A percentile compares a stretch with the other conserved stretches of the same genome.
These are phyloP conservation scores for Chrysotoxum bicinctum DNA, from an alignment of 2,888 invertebrate genomes.

Conservation along the genomic window DNA sequence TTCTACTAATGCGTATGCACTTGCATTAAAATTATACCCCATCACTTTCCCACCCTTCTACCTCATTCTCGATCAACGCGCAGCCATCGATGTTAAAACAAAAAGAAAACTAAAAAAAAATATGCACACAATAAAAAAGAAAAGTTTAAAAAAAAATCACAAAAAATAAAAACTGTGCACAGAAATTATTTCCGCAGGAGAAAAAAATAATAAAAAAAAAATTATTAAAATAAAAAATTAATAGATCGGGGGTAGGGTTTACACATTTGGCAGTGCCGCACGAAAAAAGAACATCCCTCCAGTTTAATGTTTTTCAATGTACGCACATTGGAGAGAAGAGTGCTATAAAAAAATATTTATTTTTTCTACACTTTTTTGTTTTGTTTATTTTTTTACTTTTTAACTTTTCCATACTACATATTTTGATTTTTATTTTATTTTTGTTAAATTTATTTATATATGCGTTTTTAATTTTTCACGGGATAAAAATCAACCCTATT, in stretches of 20 bases:
- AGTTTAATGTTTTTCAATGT: slow-evolving; percentile 57
- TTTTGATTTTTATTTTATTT: slow-evolving; percentile 69
- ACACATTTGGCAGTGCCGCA: slow-evolving; percentile 69
- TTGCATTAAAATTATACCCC: slow-evolving; percentile 67
- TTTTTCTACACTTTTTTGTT: slow-evolving; percentile 35
- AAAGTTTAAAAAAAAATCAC: slow-evolving; percentile 24
- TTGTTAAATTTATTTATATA: slow-evolving; percentile 69
- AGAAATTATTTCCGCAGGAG: slow-evolving; percentile 69
- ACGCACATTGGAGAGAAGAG: slow-evolving; percentile 72
- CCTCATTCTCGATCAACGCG: slow-evolving; percentile 36
- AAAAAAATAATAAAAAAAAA: slow-evolving; percentile 40
- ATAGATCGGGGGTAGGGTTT: slow-evolving; percentile 70
- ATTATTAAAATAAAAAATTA: slow-evolving; percentile 72
- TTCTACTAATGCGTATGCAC: slow-evolving; percentile 70
- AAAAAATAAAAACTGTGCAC: slow-evolving; percentile 64
- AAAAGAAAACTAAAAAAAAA: slow-evolving; percentile 60
- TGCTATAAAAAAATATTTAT: slow-evolving; percentile 56
- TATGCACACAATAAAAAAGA: slow-evolving; percentile 34
- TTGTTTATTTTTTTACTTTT: slow-evolving; percentile 23
- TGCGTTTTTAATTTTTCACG: slow-evolving; percentile 66
- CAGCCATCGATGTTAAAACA: slow-evolving; percentile 70
- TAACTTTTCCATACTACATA: slow-evolving; percentile 37
- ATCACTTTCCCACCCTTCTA: slow-evolving; percentile 7
- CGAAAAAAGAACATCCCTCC: slow-evolving; percentile 68
- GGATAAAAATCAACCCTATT: slow-evolving; percentile 59